A percentile compares a stretch with the other conserved stretches of the same genome.
These are phyloP conservation scores for Scotopteryx bipunctaria DNA, from an alignment of 2,888 invertebrate genomes.

Conservation along the genomic window DNA sequence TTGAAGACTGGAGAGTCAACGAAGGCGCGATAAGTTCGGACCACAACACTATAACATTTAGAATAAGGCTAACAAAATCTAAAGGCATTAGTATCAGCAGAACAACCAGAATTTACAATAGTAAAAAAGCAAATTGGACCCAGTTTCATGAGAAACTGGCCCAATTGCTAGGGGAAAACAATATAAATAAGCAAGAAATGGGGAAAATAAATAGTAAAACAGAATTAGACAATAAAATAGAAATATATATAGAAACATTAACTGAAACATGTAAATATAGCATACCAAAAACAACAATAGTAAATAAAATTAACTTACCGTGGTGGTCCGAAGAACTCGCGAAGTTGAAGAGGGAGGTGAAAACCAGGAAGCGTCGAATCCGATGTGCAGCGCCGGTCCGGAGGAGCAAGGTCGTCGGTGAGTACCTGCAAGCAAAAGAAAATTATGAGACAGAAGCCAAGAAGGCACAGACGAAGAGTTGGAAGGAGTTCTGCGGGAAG, in stretches of 20 bases:
- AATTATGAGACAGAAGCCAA: background rate
- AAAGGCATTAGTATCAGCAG: background rate
- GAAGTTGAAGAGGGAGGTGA: background rate
- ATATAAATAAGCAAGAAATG: background rate
- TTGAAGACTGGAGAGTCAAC: background rate
- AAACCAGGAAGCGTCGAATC: no score
- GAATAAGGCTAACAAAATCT: background rate
- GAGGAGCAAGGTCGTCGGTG: background rate
- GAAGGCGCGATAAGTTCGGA: background rate
- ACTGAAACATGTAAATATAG: background rate
- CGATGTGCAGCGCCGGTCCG: background rate
- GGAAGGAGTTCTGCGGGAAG: conserved; percentile 26
- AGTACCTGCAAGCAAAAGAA: conserved; percentile 7
- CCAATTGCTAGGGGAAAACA: background rate
- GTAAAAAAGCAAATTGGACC: background rate
- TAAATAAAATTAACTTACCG: background rate
- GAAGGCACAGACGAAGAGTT: conserved; percentile 23
- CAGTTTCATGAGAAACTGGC: conserved; percentile 11
- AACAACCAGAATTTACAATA: background rate
- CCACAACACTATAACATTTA: background rate
- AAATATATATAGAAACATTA: background rate
- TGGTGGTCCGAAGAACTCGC: background rate
- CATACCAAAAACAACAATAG: background rate
- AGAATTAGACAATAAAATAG: background rate
- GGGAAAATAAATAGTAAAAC: background rate